phyloP scores from a whole-genome alignment of 35 echinoderm and acorn worm genomes.

The Heliocidaris erythrogramma region DNA sequence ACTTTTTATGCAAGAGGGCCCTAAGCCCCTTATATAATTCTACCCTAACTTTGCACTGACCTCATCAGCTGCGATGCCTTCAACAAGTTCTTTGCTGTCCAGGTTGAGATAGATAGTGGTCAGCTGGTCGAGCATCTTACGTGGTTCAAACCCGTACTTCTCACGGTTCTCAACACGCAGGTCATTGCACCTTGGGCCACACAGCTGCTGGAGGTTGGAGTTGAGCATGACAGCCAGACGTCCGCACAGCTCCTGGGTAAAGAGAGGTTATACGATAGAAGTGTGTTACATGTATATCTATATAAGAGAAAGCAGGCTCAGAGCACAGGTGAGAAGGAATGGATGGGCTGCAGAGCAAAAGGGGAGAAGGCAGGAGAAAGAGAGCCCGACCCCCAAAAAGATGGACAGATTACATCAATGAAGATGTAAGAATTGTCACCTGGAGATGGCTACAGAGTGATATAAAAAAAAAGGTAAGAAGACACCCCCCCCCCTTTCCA shows the following conservation, averaged over 20 bases:
- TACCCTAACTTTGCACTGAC: constrained; percentile 20
- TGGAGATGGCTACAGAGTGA: too few relatives aligned
- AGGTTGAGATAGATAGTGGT: constrained; percentile 93
- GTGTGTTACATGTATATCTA: too few relatives aligned
- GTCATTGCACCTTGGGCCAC: constrained; percentile 88
- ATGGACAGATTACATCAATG: too few relatives aligned
- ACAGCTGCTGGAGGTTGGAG: constrained; percentile 93
- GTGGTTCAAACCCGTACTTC: constrained; percentile 98
- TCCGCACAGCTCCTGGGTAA: constrained; percentile 76
- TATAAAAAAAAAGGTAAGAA: too few relatives aligned
- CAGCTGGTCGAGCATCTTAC: constrained; percentile 91
- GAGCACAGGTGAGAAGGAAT: too few relatives aligned
- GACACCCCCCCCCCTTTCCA: too few relatives aligned
- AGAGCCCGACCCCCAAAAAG: too few relatives aligned
- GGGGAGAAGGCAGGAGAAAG: too few relatives aligned
- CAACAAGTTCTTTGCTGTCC: constrained; percentile 79
- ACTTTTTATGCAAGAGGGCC: too few relatives aligned
- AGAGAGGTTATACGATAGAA: not conserved
- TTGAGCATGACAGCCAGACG: constrained; percentile 96
- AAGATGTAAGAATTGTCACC: too few relatives aligned
- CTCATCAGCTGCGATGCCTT: constrained; percentile 87
- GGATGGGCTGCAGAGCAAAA: too few relatives aligned
- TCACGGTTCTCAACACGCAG: constrained; percentile 92
- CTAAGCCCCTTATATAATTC: not conserved
- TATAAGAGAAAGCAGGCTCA: too few relatives aligned